Base-by-base conservation (phyloP, 2,888 invertebrate species). In the Theristus sp. region DNA sequence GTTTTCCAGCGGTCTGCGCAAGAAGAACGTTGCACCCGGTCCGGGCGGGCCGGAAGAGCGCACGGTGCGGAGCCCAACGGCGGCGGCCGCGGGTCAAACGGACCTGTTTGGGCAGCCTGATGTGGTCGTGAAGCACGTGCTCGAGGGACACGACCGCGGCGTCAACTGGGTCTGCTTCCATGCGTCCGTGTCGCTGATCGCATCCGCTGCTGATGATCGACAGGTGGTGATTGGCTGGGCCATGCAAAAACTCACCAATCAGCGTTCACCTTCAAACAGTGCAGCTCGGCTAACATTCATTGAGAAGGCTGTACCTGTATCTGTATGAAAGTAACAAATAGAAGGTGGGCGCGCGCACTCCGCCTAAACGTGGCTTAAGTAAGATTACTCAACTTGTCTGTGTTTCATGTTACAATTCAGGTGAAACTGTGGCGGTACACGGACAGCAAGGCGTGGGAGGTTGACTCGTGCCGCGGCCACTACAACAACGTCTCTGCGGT, bases 111-210 rank as follows among this genome's bases (percentile, higher is more conserved):
- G 96, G 60, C 76, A 77, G 60, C 75, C 78, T 2, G 73, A 73
- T 61, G 73, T 70, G 25, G 70, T 73, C 46, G 73, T 73, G 20
- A 73, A 74, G 63, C 72, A 73, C 62, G 79, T 80, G n/a, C 68
- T 81, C 29, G 80, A 80, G 68, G 80, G 80, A 0, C 93, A 94
- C 73, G 93, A 93, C 76, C 83, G 98, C 57, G 70, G 96, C 20
- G 96, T 98, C 0, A 98, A 98, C 79, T 99, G 96, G 96, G 94
- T 91, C 0, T 82, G 86, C 54, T 98, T 98, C 79, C 96, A 98
- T 75, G 90, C 91, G 1, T 85, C 85, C 0, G 79, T 96, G 68
- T 96, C 96, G 0, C 79, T 96, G 49, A 89, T 96, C 66, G 90
- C 89, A 0, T 96, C 96, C 0, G 96, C 93, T 0, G 96, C 96